A percentile compares a stretch with the other conserved stretches of the same genome.
Conservation (phyloP, 2,797 vertebrate genomes). For the Eleutherodactylus coqui region DNA sequence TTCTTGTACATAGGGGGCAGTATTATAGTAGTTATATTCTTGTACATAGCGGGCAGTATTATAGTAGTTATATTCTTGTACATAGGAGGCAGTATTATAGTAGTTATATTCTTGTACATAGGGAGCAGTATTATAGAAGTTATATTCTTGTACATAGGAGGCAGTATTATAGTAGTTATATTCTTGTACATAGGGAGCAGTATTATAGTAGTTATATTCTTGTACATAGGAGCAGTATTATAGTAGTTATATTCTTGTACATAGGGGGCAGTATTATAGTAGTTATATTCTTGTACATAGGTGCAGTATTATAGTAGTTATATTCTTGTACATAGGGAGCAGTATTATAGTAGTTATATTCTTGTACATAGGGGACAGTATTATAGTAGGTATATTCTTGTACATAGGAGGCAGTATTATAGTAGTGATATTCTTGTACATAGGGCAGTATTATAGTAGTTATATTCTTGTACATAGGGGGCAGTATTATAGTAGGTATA, state of each 20-base stretch:
- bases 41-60: background rate
- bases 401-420: background rate
- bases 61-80: background rate
- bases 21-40: slow-evolving; percentile 5
- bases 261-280: background rate
- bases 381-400: slow-evolving; percentile 1
- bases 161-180: slow-evolving; percentile 16
- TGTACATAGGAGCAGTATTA: background rate
- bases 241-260: no score
- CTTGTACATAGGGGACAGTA: background rate
- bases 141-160: slow-evolving; percentile 3
- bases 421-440: background rate
- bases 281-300: background rate
- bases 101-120: no score
- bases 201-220: background rate
- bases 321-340: slow-evolving; percentile 1
- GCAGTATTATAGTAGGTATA: background rate
- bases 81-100: background rate
- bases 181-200: slow-evolving; percentile 4
- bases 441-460: background rate
- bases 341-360: slow-evolving; percentile 10
- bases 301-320: background rate
- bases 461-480: background rate
- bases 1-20: background rate
- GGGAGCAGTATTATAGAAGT: slow-evolving; percentile 4